phyloP scores from a whole-genome alignment of 2,113 vertebrate species.

The Ramphastos sulfuratus region DNA sequence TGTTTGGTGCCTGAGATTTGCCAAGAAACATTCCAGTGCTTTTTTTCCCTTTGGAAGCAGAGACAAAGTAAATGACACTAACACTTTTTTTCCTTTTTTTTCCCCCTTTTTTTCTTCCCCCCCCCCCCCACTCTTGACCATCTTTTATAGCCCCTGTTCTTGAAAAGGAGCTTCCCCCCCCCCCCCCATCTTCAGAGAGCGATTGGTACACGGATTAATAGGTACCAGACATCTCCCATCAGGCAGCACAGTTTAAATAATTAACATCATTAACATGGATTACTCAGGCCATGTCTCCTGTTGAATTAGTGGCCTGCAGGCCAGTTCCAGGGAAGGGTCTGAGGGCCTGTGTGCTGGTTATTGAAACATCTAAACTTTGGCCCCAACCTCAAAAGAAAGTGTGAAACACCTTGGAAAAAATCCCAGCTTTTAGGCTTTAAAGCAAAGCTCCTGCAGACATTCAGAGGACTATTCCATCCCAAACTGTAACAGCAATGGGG shows the following conservation, averaged over 20 bases:
- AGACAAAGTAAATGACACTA: background rate
- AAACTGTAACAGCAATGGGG: background rate
- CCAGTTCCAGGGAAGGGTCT: conserved; percentile 27
- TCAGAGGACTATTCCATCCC: background rate
- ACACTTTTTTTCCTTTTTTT: background rate
- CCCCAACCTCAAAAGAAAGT: conserved; percentile 54
- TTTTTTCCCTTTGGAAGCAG: background rate
- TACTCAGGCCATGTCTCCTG: conserved; percentile 14
- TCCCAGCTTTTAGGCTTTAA: conserved; percentile 9
- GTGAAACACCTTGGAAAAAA: conserved; percentile 22
- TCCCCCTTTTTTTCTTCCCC: too few relatives aligned
- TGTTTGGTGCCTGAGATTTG: background rate
- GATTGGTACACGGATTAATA: background rate
- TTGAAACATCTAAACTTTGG: conserved; percentile 53
- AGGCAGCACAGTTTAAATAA: conserved; percentile 59
- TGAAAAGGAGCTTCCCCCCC: background rate
- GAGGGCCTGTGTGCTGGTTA: background rate
- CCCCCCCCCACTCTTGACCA: background rate
- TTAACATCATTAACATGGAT: conserved; percentile 12
- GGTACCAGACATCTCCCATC: conserved; percentile 42
- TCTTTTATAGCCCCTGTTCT: background rate
- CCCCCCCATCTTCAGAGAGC: background rate
- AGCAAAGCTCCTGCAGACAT: conserved; percentile 34
- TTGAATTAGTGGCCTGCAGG: conserved; percentile 31
- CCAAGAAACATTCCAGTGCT: background rate